Evolutionary conservation across 2,797 vertebrate genomes (phyloP), one percentile per base, ranked within the genome.

Genomic region (Silurus aristotelis): DNA sequence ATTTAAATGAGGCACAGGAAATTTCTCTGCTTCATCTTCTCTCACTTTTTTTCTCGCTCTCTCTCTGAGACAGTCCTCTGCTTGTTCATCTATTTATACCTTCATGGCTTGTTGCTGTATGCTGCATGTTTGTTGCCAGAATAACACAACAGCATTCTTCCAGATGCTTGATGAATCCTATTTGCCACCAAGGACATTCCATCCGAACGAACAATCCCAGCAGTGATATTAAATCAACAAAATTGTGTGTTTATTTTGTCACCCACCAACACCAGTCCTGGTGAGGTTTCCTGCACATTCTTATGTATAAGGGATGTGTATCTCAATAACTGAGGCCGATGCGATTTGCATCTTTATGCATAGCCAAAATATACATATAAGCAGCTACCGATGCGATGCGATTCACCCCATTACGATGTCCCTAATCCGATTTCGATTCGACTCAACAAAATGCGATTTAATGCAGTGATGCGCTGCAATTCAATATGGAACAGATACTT

Each of bases 41-140:
- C 8, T 63, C 61, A 8, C 61, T 63, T 8, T 63, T 9, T n/a
- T 22, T 31, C 58, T 61, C 58, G 46, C 38, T 25, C 63, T 66
- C 22, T 22, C 56, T 70, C 38, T 22, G 46, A 85, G 38, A 79
- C 3, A 63, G 38, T 43, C n/a, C 38, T 52, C 46, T 52, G 67
- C 58, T 58, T 68, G 38, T 55, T 86, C 64, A 83, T 52, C 56
- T 83, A 86, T 86, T 78, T 78, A 83, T 78, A 83, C 27, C 55
- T 48, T 85, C 38, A 82, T 72, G 75, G 14, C 84, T 77, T 83
- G 64, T 75, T 66, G 68, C 72, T 52, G 38, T 7, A 77, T 83
- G 73, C 66, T 66, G 66, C 67, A 80, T 68, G 31, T 73, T 83
- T 80, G 58, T 80, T 64, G 75, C 22, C 68, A 67, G 9, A 86